phyloP scores from a whole-genome alignment of 2,113 vertebrate genomes.

The Pipa parva region DNA sequence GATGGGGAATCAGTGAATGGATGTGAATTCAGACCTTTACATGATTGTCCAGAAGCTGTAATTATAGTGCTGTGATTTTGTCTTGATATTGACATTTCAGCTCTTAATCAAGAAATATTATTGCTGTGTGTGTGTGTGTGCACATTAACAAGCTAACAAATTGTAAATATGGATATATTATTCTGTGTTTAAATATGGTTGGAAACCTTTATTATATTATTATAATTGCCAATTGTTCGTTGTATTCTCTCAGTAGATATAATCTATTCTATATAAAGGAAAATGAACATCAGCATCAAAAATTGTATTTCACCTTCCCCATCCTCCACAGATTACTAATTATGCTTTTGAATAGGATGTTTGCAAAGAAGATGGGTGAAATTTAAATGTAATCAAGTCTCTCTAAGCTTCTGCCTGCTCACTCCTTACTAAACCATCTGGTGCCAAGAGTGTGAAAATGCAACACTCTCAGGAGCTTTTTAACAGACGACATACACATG shows the following conservation, averaged over 20 bases:
- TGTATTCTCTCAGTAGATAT: neutral
- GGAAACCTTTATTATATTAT: no score
- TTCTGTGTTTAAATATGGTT: no score
- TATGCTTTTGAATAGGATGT: slow-evolving; percentile 29
- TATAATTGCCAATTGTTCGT: neutral
- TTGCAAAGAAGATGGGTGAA: slow-evolving; percentile 34
- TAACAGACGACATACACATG: neutral
- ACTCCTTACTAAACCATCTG: slow-evolving; percentile 26
- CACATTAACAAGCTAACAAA: no score
- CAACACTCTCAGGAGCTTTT: neutral
- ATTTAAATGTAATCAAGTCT: slow-evolving; percentile 40
- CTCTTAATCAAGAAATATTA: no score
- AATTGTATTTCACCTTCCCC: slow-evolving; percentile 11
- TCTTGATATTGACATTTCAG: no score
- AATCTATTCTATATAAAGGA: slow-evolving; percentile 11
- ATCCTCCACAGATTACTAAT: slow-evolving; percentile 22
- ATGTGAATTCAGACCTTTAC: no score
- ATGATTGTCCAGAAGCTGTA: no score
- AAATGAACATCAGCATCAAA: slow-evolving; percentile 2
- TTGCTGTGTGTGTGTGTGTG: no score
- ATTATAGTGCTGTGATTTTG: no score
- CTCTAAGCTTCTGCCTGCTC: slow-evolving; percentile 10
- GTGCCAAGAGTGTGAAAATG: slow-evolving; percentile 20
- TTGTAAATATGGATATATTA: no score
- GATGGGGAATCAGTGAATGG: no score